Evolutionary conservation across 1,140 invertebrate species (phyloP), one percentile per base, ranked within the genome.

Genomic region (Pomacea maculata): DNA sequence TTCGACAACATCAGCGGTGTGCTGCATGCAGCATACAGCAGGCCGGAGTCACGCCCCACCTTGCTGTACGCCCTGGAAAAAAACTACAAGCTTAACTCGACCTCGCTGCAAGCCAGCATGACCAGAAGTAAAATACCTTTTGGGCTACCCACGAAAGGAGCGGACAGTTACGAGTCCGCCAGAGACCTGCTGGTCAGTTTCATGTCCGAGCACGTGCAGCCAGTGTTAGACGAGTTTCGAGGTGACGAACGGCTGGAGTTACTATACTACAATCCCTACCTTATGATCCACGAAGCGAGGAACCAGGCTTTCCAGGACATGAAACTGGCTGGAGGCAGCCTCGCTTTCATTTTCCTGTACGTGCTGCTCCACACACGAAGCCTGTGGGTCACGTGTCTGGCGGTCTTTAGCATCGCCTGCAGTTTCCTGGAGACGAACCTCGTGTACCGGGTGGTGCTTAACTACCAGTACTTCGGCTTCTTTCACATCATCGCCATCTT

Each of bases 401-500:
- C 83, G n/a, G 80, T 86, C 12, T 81, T 84, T 21, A 87, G 87
- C 78, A 89, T 89, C 68, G n/a, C 87, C 19, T 83, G 86, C 17
- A 87, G 88, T 77, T 88, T 86, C 74, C 71, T 86, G 79, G 75
- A 82, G 25, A 87, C 88, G 34, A 90, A 90, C 81, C 75, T 88
- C 7, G 80, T 89, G 2, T 89, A 90, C 83, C 80, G 87, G 63
- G 83, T 85, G 52, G 71, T 86, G 11, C 82, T 90, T 52, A 82
- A 83, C 19, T 89, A 84, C 68, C 82, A 79, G 68, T 89, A 89
- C 78, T 89, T 90, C 75, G 89, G 89, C 72, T 87, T 86, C 80
- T 88, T 89, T 61, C 88, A 89, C 76, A 83, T 88, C 0, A 83
- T 90, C 65, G 80, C 87, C 14, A 83, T 89, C 25, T 89, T 89